phyloP scores from a whole-genome alignment of 1,140 invertebrate species.

The Panonychus citri region DNA sequence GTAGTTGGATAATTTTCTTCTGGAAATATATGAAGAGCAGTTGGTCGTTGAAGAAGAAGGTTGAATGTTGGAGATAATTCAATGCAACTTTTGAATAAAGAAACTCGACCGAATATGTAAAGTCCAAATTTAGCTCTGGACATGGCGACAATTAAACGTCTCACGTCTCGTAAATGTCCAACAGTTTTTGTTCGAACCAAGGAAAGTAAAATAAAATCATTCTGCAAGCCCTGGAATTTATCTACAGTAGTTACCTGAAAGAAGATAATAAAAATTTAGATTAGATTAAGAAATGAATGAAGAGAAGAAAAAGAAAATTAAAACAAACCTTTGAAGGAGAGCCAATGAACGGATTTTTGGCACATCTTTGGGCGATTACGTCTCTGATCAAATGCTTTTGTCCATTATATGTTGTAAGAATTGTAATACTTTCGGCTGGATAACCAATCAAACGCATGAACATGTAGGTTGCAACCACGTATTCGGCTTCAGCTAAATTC shows the following conservation, averaged over 20 bases:
- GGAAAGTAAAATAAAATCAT: constrained; percentile 90
- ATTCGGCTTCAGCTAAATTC: constrained; percentile 97
- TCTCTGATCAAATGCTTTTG: constrained; percentile 93
- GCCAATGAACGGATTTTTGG: constrained; percentile 87
- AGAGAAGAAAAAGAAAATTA: not conserved
- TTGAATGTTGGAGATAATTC: constrained; percentile 86
- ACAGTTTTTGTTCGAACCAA: constrained; percentile 85
- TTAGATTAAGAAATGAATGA: not conserved
- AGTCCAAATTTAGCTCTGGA: constrained; percentile 89
- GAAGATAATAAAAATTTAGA: not conserved
- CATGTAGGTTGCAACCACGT: constrained; percentile 91
- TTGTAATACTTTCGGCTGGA: constrained; percentile 89
- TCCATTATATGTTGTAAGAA: constrained; percentile 98
- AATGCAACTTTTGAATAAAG: constrained; percentile 83
- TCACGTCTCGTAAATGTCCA: constrained; percentile 83
- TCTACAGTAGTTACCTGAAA: constrained; percentile 60
- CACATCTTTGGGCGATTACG: constrained; percentile 80
- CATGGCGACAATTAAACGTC: constrained; percentile 89
- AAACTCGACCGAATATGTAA: constrained; percentile 79
- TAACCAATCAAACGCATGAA: constrained; percentile 95
- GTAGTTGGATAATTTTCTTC: constrained; percentile 42
- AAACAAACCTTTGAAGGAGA: constrained; percentile 58
- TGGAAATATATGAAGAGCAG: constrained; percentile 47
- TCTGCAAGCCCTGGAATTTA: constrained; percentile 98
- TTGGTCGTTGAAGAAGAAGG: constrained; percentile 41